Evolutionary conservation across 1,140 invertebrate genomes (phyloP), one percentile per base, ranked within the genome.

Genomic region (Nomia melanderi): DNA sequence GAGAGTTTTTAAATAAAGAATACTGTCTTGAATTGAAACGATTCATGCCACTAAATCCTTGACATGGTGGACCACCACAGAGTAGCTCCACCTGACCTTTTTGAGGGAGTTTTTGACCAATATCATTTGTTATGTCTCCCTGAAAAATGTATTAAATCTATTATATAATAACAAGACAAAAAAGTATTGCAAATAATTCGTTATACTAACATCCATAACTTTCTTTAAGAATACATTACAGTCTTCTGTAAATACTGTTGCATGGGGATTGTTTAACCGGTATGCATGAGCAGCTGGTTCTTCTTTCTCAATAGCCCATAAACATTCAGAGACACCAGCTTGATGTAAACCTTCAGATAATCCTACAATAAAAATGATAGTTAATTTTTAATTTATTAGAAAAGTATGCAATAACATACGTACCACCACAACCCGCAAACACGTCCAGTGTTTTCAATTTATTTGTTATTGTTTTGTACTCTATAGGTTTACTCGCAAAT

Each of bases 41-140:
- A 91, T 98, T 98, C 96, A 98, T 97, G 31, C 96, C 96, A 78
- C 96, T 97, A 90, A 98, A 98, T 0, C 97, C 97, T 92, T 98
- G 97, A 89, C 97, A 98, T 1, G 97, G 97, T n/a, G 97, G 97
- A 7, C 97, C 97, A 47, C 97, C 97, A 88, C 96, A 97, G 4
- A 98, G 88, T 50, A 98, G 88, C 82, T 98, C 96, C 1, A 98
- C 96, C 74, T 97, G 96, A 8, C 96, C 96, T 87, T 95, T 96
- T 86, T 94, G 90, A 1, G 97, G 97, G 47, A 98, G 91, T 14
- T 90, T 92, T 87, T 96, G 94, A 6, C 95, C 95, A 56, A 92
- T 92, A 2, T 88, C 82, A 78, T 94, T 92, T 29, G 81, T 91
- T 8, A 80, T 91, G 67, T 94, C 88, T 12, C 94, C 94, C 94